Conservation (phyloP, 2,113 vertebrate species). For the Macheiramphus alcinus region DNA sequence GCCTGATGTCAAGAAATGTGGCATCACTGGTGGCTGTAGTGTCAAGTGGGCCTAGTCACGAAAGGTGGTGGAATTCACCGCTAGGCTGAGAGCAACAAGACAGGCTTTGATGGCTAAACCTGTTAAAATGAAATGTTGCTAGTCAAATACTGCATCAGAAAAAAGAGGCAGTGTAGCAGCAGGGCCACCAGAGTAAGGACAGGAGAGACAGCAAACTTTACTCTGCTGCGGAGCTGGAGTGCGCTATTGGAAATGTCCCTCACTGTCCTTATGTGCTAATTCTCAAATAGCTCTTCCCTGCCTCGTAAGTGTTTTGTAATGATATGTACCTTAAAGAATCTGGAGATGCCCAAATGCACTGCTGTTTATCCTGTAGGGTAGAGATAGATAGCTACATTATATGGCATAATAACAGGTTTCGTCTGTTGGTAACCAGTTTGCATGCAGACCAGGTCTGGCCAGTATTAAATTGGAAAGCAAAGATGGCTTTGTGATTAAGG, state of each 20-base stretch:
- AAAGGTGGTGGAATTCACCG: neutral
- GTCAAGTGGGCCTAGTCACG: rapidly evolving
- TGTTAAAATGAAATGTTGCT: neutral
- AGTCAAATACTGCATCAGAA: neutral
- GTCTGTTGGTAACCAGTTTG: constrained; percentile 9
- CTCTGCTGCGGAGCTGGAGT: neutral
- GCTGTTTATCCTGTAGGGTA: constrained; percentile 60
- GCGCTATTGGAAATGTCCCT: neutral
- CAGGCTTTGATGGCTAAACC: neutral
- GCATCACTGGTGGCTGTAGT: neutral
- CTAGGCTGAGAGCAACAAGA: neutral
- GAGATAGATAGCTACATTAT: constrained; percentile 26
- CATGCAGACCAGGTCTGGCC: constrained; percentile 56
- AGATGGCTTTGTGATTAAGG: constrained; percentile 58
- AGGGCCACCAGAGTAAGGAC: neutral
- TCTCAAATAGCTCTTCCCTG: neutral
- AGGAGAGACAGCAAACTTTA: neutral
- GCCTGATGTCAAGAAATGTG: neutral
- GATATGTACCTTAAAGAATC: neutral
- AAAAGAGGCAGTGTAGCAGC: neutral
- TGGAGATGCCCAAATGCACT: neutral
- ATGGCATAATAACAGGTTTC: constrained; percentile 40
- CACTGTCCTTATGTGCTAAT: neutral
- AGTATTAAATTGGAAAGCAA: constrained; percentile 55
- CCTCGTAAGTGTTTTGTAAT: neutral